phyloP scores from a whole-genome alignment of 2,888 invertebrate genomes.

The Idaea straminata region DNA sequence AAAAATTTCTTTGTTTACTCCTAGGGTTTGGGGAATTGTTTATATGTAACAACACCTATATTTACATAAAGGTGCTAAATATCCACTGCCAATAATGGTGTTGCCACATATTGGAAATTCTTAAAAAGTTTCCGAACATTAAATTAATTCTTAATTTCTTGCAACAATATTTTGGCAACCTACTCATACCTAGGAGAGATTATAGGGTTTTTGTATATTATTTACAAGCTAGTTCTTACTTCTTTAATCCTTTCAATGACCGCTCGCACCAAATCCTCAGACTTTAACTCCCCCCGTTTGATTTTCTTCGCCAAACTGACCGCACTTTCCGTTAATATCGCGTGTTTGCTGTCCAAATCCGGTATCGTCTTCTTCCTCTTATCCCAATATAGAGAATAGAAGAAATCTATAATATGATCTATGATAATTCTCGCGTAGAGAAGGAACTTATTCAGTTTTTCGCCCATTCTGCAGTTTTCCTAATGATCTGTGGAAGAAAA shows the following conservation, averaged over 20 bases:
- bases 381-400: constrained; percentile 68
- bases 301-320: constrained; percentile 84
- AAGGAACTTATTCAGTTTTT: constrained; percentile 37
- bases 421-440: constrained; percentile 49
- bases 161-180: no score
- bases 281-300: constrained; percentile 80
- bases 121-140: no score
- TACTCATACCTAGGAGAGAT: no score
- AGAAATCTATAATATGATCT: constrained; percentile 61
- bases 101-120: no score
- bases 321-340: constrained; percentile 81
- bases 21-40: no score
- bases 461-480: constrained; percentile 34
- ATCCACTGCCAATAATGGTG: no score
- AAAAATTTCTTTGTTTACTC: no score
- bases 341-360: constrained; percentile 56
- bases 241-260: constrained; percentile 76
- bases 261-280: constrained; percentile 84
- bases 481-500: constrained; percentile 2
- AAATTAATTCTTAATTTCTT: no score
- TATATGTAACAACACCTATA: no score
- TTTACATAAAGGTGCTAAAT: no score
- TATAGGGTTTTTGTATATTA: no score
- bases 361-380: constrained; percentile 53
- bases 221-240: neutral